These are phyloP conservation scores for Tromatobia lineatoria DNA, from an alignment of 2,888 invertebrate species.

Conservation along the genomic window DNA sequence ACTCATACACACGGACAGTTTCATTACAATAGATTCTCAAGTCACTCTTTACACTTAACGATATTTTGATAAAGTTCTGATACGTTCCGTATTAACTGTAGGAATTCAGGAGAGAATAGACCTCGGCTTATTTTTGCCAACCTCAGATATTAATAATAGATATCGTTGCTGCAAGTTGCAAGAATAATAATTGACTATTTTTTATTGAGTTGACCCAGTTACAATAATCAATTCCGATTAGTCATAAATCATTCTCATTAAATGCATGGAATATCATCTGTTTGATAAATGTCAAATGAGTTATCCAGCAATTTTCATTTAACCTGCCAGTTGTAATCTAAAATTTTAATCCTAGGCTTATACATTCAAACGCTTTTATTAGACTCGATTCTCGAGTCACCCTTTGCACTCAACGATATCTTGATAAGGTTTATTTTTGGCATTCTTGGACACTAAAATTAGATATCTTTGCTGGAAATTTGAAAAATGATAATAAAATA, in stretches of 20 bases:
- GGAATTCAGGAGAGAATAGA: conserved; percentile 34
- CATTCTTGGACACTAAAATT: too few relatives aligned
- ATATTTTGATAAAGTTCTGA: conserved; percentile 11
- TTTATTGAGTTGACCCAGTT: neutral
- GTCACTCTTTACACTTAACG: neutral
- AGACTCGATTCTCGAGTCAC: neutral
- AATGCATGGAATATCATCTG: too few relatives aligned
- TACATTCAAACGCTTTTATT: neutral
- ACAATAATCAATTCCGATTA: neutral
- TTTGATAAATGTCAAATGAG: too few relatives aligned
- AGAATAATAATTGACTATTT: neutral
- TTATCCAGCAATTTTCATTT: too few relatives aligned
- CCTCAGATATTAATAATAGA: neutral
- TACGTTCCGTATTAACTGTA: conserved; percentile 20
- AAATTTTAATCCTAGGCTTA: neutral
- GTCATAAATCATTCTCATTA: neutral
- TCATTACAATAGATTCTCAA: neutral
- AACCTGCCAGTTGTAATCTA: neutral
- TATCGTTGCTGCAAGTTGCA: neutral
- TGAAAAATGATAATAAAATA: neutral
- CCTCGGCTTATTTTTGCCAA: neutral
- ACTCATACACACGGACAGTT: neutral
- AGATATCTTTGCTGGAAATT: neutral
- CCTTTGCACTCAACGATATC: conserved; percentile 1
- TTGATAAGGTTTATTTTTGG: neutral